Evolutionary conservation across 2,888 invertebrate species (phyloP).

Genomic region (Gymnocheta viridis): DNA sequence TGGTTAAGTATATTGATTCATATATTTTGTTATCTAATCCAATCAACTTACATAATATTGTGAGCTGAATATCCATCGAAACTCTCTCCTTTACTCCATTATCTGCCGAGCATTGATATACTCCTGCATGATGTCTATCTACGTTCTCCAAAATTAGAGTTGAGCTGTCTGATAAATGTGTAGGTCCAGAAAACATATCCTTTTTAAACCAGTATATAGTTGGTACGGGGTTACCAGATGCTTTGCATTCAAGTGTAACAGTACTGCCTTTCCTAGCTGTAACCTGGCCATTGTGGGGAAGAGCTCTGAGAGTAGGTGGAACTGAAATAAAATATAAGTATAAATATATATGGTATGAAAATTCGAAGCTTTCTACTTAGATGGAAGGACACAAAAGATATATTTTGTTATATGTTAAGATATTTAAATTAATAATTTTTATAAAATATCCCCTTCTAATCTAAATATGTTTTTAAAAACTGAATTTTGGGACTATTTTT

Average conservation of each 20-base stretch:
- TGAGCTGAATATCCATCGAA: conserved; percentile 83
- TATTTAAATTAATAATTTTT: too few species aligned
- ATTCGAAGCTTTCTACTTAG: too few species aligned
- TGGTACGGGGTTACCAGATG: conserved; percentile 88
- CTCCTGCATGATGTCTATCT: conserved; percentile 83
- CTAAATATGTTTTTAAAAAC: too few species aligned
- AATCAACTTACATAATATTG: conserved; percentile 83
- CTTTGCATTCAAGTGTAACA: conserved; percentile 87
- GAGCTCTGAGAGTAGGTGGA: conserved; percentile 86
- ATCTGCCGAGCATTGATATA: conserved; percentile 83
- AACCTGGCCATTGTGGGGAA: conserved; percentile 86
- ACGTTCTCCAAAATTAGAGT: conserved; percentile 83
- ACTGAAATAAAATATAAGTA: conserved; percentile 79
- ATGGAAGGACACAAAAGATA: too few species aligned
- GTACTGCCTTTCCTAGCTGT: conserved; percentile 87
- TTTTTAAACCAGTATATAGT: conserved; percentile 88
- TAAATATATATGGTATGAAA: not conserved
- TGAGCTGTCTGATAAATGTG: conserved; percentile 83
- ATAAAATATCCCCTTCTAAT: too few species aligned
- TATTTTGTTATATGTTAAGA: too few species aligned
- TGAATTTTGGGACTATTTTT: too few species aligned
- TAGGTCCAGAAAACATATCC: conserved; percentile 81
- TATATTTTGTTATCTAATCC: not conserved
- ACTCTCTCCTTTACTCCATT: conserved; percentile 84
- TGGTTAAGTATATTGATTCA: too few species aligned